Base-by-base conservation (phyloP, 2,888 invertebrate genomes). In the Toxonevra muliebris region DNA sequence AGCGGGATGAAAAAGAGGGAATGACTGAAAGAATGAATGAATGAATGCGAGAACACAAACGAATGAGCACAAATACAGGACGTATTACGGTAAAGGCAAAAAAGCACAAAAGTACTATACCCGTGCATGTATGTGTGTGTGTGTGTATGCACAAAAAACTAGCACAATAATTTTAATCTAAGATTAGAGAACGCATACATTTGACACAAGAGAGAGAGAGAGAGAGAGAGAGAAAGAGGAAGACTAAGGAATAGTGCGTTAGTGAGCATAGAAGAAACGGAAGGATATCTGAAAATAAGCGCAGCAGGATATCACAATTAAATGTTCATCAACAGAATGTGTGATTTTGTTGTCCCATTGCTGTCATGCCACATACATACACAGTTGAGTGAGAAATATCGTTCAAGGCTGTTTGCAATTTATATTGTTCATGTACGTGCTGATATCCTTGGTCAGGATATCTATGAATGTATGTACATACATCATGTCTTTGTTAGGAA, bases 41-140 rank as follows among this genome's bases (percentile, higher is more conserved):
- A 61, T 40, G 52, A 41, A 17, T 30, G 9, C 10, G 40, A 55
- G 40, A 9, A 10, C n/a, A 63, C 55, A 48, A 55, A 57, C 57
- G 41, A 64, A 64, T 55, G 63, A 64, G 57, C 63, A 40, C 45
- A 45, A 64, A 53, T 42, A 42, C 53, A 53, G 42, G 61, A 61
- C 53, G 53, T n/a, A 48, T 55, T 48, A 45, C 50, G 57, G 41
- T 45, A 54, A 48, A 55, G 57, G 48, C 10, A 48, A 45, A 42
- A 17, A 61, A 19, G 50, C 41, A 61, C 11, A 41, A 11, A 41
- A 48, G n/a, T 48, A 11, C 11, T 7, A n/a, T 9, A 1, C 12
- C 9, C 10, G 17, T 12, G 48, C 11, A 17, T 30, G 13, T 13
- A 17, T 7, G 4, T 7, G 13, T n/a, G 15, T 15, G 48, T 15